Evolutionary conservation across 2,113 vertebrate species (phyloP).

Genomic region (Parotia lawesii): DNA sequence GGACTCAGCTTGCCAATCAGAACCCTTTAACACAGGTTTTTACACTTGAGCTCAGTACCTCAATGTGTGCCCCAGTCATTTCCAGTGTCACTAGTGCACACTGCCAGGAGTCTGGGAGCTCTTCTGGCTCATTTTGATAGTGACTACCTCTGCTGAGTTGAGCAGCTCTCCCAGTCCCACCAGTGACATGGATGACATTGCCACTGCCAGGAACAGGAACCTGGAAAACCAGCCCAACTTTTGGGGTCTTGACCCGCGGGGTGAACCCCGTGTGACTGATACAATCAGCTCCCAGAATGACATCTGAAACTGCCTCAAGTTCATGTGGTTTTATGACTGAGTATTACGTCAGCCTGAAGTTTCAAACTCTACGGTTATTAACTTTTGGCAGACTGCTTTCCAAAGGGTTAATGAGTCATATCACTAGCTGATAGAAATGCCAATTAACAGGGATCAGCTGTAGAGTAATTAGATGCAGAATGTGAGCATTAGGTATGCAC

Average conservation of each 20-base stretch:
- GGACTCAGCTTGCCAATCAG: neutral
- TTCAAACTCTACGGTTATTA: neutral
- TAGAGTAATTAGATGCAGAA: conserved; percentile 38
- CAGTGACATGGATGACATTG: neutral
- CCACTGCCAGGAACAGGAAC: neutral
- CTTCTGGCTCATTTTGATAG: neutral
- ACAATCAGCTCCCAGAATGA: neutral
- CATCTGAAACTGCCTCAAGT: neutral
- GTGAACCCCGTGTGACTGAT: neutral
- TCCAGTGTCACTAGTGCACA: neutral
- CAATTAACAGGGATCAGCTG: conserved; percentile 39
- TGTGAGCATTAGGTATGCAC: conserved; percentile 34
- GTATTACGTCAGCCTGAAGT: neutral
- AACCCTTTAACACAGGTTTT: neutral
- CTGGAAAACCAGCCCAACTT: neutral
- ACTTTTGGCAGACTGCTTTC: conserved; percentile 14
- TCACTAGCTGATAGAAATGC: conserved; percentile 1
- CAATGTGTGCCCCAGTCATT: neutral
- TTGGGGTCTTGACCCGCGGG: neutral
- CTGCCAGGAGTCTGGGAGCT: neutral
- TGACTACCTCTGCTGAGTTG: neutral
- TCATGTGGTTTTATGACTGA: neutral
- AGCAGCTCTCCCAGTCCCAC: neutral
- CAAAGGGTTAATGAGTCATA: conserved; percentile 41
- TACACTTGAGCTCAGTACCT: neutral